A percentile compares a stretch with the other conserved stretches of the same genome.
Evolutionary conservation across 2,888 invertebrate species (phyloP).

Genomic region (Anarsia innoxiella): DNA sequence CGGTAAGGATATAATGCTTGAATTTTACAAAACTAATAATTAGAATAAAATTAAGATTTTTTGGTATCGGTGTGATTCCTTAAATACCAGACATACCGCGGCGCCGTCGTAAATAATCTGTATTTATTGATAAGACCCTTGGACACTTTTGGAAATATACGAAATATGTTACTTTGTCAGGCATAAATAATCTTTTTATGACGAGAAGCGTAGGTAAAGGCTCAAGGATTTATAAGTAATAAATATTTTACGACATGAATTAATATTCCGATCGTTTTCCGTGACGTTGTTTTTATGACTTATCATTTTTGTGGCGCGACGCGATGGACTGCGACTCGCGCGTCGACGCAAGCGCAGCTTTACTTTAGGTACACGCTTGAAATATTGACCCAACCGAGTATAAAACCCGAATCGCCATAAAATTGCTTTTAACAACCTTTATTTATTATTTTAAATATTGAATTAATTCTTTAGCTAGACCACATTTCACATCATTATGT

Average conservation of each 20-base stretch:
- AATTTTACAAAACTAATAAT: no score
- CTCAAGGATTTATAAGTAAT: constrained; percentile 75
- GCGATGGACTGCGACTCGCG: constrained; percentile 37
- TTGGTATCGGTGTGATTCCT: no score
- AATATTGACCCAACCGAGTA: constrained; percentile 58
- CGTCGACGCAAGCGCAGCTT: constrained; percentile 43
- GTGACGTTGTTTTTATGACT: constrained; percentile 74
- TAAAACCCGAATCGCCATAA: constrained; percentile 63
- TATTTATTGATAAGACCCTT: constrained; percentile 64
- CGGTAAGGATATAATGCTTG: no score
- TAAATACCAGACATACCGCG: no score
- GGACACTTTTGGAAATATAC: constrained; percentile 67
- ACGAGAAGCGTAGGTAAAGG: constrained; percentile 73
- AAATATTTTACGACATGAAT: constrained; percentile 75
- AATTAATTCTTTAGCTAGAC: constrained; percentile 47
- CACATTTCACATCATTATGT: constrained; percentile 27
- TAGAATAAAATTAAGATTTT: no score
- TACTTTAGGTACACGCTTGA: constrained; percentile 35
- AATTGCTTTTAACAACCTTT: constrained; percentile 60
- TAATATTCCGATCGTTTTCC: constrained; percentile 74
- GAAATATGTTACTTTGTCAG: constrained; percentile 73
- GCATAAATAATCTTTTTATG: constrained; percentile 76
- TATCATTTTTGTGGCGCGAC: constrained; percentile 71
- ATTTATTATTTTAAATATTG: constrained; percentile 56
- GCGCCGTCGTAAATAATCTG: constrained; percentile 65